Evolutionary conservation across 2,888 invertebrate species (phyloP).

Genomic region (Harmothoe impar): DNA sequence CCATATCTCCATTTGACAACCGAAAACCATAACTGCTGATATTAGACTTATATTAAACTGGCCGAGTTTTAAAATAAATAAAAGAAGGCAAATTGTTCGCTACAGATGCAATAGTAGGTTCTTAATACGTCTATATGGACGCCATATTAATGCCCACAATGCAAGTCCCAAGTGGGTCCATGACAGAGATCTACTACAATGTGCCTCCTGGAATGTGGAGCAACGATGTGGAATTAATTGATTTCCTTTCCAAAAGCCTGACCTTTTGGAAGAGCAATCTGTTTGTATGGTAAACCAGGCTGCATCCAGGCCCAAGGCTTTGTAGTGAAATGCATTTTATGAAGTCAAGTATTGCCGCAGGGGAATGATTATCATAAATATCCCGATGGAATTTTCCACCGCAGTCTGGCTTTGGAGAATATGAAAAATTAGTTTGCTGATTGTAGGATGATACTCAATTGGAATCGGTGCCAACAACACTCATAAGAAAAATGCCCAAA

Average conservation of each 20-base stretch:
- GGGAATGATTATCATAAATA: slow-evolving; percentile 43
- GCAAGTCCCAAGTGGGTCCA: too few relatives aligned
- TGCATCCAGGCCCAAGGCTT: background rate
- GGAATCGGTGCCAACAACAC: background rate
- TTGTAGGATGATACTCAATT: background rate
- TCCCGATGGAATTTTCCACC: slow-evolving; percentile 44
- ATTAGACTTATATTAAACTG: too few relatives aligned
- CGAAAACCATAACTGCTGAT: too few relatives aligned
- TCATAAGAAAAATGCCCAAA: too few relatives aligned
- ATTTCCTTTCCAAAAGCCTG: background rate
- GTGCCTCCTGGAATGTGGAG: too few relatives aligned
- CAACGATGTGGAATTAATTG: background rate
- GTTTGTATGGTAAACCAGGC: background rate
- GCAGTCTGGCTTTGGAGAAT: background rate
- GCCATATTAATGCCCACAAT: too few relatives aligned
- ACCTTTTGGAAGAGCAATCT: background rate
- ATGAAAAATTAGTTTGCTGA: background rate
- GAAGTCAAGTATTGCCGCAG: background rate
- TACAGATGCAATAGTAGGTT: too few relatives aligned
- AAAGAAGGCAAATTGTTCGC: too few relatives aligned
- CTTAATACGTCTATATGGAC: too few relatives aligned
- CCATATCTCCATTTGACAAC: too few relatives aligned
- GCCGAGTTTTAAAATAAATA: too few relatives aligned
- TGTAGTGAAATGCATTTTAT: background rate
- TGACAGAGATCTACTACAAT: too few relatives aligned